Evolutionary conservation across 1,140 invertebrate genomes (phyloP).

Genomic region (Hylaeus anthracinus): DNA sequence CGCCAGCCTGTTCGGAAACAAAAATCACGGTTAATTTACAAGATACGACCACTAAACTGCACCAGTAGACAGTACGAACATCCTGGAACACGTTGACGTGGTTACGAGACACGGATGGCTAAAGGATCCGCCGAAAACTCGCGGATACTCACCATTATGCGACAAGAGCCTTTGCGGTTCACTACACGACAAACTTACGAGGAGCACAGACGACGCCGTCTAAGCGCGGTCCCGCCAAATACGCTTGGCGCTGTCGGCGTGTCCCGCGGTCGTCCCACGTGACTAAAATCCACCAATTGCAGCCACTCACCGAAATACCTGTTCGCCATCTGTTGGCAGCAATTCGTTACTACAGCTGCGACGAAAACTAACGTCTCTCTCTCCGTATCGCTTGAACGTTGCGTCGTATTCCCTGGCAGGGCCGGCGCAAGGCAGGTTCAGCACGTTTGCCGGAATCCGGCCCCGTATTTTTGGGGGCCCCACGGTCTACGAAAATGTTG

Average conservation of each 20-base stretch:
- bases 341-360: background rate
- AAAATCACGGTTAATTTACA: constrained; percentile 78
- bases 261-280: constrained; percentile 69
- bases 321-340: constrained; percentile 39
- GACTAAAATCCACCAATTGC: constrained; percentile 65
- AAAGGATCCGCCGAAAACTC: constrained; percentile 75
- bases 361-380: background rate
- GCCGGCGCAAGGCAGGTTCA: too few species aligned
- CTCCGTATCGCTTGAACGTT: constrained; percentile 18
- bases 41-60: constrained; percentile 76
- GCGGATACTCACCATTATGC: constrained; percentile 81
- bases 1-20: constrained; percentile 90
- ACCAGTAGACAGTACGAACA: constrained; percentile 68
- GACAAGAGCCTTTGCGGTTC: constrained; percentile 69
- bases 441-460: too few species aligned
- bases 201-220: constrained; percentile 73
- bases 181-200: constrained; percentile 67
- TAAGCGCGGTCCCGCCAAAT: constrained; percentile 77
- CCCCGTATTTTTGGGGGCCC: too few species aligned
- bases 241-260: constrained; percentile 71
- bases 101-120: constrained; percentile 66
- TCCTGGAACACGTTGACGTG: constrained; percentile 53
- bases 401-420: background rate
- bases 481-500: too few species aligned
- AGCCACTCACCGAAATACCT: background rate